These are phyloP conservation scores for Hylia prasina DNA, from an alignment of 2,113 vertebrate species.

Conservation along the genomic window DNA sequence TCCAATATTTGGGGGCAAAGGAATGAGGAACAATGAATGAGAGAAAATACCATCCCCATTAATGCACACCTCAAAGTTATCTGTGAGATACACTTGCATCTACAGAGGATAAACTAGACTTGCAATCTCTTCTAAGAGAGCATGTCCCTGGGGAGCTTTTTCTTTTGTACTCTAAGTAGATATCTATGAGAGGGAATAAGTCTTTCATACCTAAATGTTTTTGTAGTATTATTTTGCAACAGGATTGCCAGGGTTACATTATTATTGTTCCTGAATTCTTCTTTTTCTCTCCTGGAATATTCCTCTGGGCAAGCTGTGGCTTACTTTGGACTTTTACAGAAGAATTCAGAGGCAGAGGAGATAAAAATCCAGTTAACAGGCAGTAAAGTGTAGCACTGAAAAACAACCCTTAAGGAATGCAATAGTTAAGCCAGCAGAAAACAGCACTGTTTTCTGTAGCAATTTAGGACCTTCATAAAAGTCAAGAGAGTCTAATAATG, in stretches of 20 bases:
- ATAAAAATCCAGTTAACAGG: conserved; percentile 54
- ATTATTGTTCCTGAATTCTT: conserved; percentile 38
- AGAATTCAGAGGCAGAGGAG: conserved; percentile 34
- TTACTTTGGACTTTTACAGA: conserved; percentile 27
- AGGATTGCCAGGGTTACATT: background rate
- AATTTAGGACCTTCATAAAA: conserved; percentile 39
- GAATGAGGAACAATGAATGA: background rate
- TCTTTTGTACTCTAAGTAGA: conserved; percentile 31
- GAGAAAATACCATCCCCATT: background rate
- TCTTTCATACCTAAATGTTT: conserved; percentile 21
- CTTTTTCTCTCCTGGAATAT: conserved; percentile 4
- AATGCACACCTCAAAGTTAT: background rate
- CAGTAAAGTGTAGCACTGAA: conserved; percentile 9
- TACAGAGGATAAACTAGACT: background rate
- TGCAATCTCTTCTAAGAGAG: background rate
- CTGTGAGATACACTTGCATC: background rate
- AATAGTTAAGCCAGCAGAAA: conserved; percentile 35
- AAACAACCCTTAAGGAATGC: conserved; percentile 41
- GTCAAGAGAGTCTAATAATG: background rate
- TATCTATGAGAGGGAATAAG: background rate
- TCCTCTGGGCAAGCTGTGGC: conserved; percentile 32
- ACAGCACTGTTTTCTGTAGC: conserved; percentile 11
- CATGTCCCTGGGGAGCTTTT: background rate
- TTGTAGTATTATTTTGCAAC: conserved; percentile 21
- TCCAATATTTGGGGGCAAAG: background rate